phyloP scores from a whole-genome alignment of 2,797 vertebrate genomes.

The Pseudomugil tenellus region DNA sequence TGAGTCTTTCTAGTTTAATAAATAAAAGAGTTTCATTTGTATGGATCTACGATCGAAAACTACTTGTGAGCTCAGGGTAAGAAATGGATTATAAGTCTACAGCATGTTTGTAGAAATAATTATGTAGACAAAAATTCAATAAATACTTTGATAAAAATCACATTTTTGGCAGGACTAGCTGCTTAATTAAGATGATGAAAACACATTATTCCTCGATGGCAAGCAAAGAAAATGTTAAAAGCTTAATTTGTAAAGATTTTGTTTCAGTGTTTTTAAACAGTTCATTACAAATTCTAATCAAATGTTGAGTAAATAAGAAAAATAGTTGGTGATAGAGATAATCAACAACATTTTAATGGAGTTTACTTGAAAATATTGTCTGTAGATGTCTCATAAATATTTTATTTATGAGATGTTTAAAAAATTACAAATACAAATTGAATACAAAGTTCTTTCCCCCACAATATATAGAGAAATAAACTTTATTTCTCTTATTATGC shows the following conservation, averaged over 20 bases:
- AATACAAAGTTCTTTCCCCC: no score
- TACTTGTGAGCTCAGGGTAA: not conserved
- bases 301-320: not conserved
- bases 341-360: no score
- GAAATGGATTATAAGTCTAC: not conserved
- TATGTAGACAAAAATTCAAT: constrained; percentile 11
- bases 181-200: no score
- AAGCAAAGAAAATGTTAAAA: not conserved
- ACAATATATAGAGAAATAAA: no score
- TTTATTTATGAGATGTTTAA: constrained; percentile 23
- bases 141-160: not conserved
- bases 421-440: no score
- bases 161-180: not conserved
- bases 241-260: not conserved
- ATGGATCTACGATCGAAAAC: not conserved
- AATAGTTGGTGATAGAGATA: not conserved
- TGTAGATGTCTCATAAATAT: constrained; percentile 12
- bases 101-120: not conserved
- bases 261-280: constrained; percentile 9
- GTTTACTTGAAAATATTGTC: constrained; percentile 2
- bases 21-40: not conserved
- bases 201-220: not conserved
- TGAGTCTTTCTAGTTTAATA: not conserved
- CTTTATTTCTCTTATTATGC: constrained; percentile 1
- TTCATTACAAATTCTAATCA: not conserved